Evolutionary conservation across 2,113 vertebrate species (phyloP), one percentile per base, ranked within the genome.

Genomic region (Cephalopholis sonnerati): DNA sequence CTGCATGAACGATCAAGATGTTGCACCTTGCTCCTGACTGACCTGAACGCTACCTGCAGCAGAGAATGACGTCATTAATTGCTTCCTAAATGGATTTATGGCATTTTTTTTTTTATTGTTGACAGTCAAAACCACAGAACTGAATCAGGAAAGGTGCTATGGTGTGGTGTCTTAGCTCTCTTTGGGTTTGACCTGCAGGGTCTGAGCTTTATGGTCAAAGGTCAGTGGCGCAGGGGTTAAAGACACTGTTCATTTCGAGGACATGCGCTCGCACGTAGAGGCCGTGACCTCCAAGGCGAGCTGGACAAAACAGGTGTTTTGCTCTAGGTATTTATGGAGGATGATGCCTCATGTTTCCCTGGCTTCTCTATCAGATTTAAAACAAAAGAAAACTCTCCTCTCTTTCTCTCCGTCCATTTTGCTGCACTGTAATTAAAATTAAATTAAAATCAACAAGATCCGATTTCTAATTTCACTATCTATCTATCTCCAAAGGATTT

Each of bases 171-270:
- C 58, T 57, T 66, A 20, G n/a, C 68, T 74, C 54, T 55, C 5
- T 54, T 29, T 15, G 1, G 20, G 66, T 86, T 66, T 71, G 25
- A 70, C 85, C 70, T 70, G 54, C 63, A 78, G 75, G 53, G 63
- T 65, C 18, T 59, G 53, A 61, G 51, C 13, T 66, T 3, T 18
- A 29, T 15, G 73, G 64, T 81, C 74, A 83, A 12, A 79, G 89
- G 86, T 90, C 80, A 83, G 25, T 7, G 20, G 46, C 61, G 66
- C 29, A 72, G 68, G 58, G 89, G 74, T 88, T 86, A 88, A 90
- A 89, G 54, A 80, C 24, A 27, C 32, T 20, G 13, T 27, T 88
- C 24, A 62, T 55, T 63, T 15, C 32, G 32, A 24, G 70, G 55
- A 84, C 65, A 9, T 75, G 91, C 69, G 3, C 63, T 51, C n/a